Evolutionary conservation across 2,113 vertebrate species (phyloP), one percentile per base, ranked within the genome.

Genomic region (Hylia prasina): DNA sequence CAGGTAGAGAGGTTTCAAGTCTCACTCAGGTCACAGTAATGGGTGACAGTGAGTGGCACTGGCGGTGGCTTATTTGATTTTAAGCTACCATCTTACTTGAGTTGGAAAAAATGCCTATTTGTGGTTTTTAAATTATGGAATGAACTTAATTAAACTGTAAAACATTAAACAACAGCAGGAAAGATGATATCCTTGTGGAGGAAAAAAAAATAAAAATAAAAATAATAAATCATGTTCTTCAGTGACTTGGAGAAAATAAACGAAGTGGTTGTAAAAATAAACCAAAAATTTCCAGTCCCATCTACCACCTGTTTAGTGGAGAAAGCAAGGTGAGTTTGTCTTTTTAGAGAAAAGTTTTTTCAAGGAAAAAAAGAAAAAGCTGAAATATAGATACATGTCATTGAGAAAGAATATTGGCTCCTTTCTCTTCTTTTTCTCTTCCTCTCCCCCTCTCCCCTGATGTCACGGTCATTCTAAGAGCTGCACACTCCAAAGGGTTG

Each of bases 141-240:
- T 82, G 56, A 90, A 90, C 85, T 94, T 97, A 97, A 97, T 97
- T 96, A 97, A 97, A 94, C 94, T 94, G 78, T 85, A 97, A 96
- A 96, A 87, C 96, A 94, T 97, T 97, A 97, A 97, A 95, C 70
- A 94, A 80, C 60, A 64, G 30, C 61, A 79, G 68, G 90, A 96
- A 97, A 96, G 68, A 96, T 83, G 4, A 97, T 96, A 97, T 45
- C 42, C 80, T 79, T 97, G 87, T 37, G 47, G 89, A 65, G 0
- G 0, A 35, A 37, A 35, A 44, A 24, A 30, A 63, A 61, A 27
- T 22, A 48, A 28, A 72, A 69, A 35, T 15, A 61, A 60, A 95
- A 50, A 85, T 64, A 75, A 94, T 30, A 92, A 93, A 87, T 93
- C 70, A 73, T 94, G 57, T 83, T 80, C 87, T 69, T 87, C 72